A percentile compares a stretch with the other conserved stretches of the same genome.
phyloP scores from a whole-genome alignment of 2,797 vertebrate genomes.

The Siniperca scherzeri region DNA sequence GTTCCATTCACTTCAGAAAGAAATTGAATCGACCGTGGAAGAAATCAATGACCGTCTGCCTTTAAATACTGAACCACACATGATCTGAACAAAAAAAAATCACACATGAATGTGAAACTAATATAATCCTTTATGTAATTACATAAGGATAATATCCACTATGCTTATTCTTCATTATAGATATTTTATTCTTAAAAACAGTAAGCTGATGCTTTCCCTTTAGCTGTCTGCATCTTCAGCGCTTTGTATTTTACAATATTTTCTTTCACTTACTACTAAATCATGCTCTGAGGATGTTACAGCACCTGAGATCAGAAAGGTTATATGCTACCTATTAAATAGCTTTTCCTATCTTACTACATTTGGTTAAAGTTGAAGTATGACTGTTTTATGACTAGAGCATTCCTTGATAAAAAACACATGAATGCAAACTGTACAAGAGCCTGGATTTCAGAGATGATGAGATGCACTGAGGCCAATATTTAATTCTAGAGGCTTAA shows the following conservation, averaged over 20 bases:
- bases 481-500: slow-evolving; percentile 32
- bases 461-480: slow-evolving; percentile 8
- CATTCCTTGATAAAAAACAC: slow-evolving; percentile 50
- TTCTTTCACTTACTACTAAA: slow-evolving; percentile 37
- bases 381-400: slow-evolving; percentile 43
- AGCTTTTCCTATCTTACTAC: slow-evolving; percentile 44
- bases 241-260: slow-evolving; percentile 35
- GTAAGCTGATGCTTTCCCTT: slow-evolving; percentile 21
- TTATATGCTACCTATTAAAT: slow-evolving; percentile 46
- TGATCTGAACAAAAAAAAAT: slow-evolving; percentile 23
- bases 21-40: slow-evolving; percentile 43
- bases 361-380: slow-evolving; percentile 49
- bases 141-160: background rate
- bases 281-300: slow-evolving; percentile 21
- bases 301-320: slow-evolving; percentile 36
- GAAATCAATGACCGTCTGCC: slow-evolving; percentile 30
- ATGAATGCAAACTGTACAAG: slow-evolving; percentile 38
- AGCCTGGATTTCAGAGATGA: slow-evolving; percentile 20
- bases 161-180: slow-evolving; percentile 15
- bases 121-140: slow-evolving; percentile 24
- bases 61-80: slow-evolving; percentile 46
- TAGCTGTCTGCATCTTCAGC: slow-evolving; percentile 29
- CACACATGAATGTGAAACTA: slow-evolving; percentile 29
- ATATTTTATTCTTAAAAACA: slow-evolving; percentile 41
- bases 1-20: slow-evolving; percentile 56